A percentile compares a stretch with the other conserved stretches of the same genome.
phyloP scores from a whole-genome alignment of 2,888 invertebrate species.

The Agapostemon virescens region DNA sequence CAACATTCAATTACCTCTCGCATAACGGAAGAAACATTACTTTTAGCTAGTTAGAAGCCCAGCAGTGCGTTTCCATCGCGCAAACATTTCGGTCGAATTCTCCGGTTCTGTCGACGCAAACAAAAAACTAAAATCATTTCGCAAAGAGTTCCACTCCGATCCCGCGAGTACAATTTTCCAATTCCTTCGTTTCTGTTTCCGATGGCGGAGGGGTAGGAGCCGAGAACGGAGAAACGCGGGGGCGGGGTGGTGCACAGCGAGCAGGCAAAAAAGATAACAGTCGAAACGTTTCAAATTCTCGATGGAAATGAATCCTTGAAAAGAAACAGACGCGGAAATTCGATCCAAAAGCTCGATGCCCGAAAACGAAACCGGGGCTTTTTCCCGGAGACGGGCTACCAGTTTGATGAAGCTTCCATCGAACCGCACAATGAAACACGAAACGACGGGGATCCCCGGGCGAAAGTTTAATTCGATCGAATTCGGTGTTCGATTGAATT shows the following conservation, averaged over 20 bases:
- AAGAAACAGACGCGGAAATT: slow-evolving; percentile 2
- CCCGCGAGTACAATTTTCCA: background rate
- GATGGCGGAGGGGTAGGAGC: background rate
- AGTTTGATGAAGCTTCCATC: background rate
- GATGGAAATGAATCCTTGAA: background rate
- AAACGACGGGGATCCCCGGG: background rate
- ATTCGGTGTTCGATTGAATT: slow-evolving; percentile 39
- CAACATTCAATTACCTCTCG: too few species aligned
- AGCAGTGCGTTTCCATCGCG: too few species aligned
- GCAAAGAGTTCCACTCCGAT: background rate
- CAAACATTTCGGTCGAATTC: background rate
- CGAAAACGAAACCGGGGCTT: slow-evolving; percentile 3
- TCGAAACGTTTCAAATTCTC: slow-evolving; percentile 16
- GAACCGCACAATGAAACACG: slow-evolving; percentile 18
- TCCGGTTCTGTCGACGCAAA: background rate
- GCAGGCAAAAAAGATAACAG: background rate
- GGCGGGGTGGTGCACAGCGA: too few species aligned
- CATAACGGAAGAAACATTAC: too few species aligned
- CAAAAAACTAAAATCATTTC: too few species aligned
- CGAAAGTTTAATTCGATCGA: slow-evolving; percentile 36
- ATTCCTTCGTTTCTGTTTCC: background rate
- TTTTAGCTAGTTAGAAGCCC: too few species aligned
- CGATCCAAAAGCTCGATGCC: background rate
- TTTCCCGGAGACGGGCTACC: background rate
- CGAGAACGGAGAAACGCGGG: background rate